Evolutionary conservation across 2,888 invertebrate species (phyloP), one percentile per base, ranked within the genome.

Genomic region (Drosophila flavopinicola): DNA sequence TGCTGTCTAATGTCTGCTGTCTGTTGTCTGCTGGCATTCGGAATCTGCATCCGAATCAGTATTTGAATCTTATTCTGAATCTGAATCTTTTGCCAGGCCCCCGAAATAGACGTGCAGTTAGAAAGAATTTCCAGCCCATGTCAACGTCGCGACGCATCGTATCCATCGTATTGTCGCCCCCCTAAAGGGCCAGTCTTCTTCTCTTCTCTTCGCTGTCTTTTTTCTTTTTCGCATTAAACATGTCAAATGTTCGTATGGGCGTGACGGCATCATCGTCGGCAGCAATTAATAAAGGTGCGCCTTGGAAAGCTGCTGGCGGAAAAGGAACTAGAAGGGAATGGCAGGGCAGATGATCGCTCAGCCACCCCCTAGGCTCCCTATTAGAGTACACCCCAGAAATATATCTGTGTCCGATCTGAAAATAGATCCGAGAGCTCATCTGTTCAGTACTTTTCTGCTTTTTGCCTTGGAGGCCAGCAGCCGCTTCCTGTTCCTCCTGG

Each of bases 241-340:
- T 86, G 86, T 85, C 82, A 82, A 79, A 77, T 48, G 80, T 63
- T 80, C 80, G 84, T 77, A 86, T 83, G 52, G 64, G 41, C 53
- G 71, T 64, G 71, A 74, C 72, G 52, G 75, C 57, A 47, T 59
- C 72, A 66, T 58, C 41, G 71, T 82, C 78, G 87, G 42, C 78
- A 71, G 85, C 89, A 89, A 88, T 88, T 88, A 88, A 88, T 89
- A 87, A 88, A 88, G 85, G 88, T 88, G 89, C 87, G 74, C 88
- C 86, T 87, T 85, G 85, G 75, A 53, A 45, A 48, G 65, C 75
- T 76, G 68, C 38, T 23, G 24, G 30, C 23, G 48, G 45, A 63
- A 37, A 41, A 37, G 44, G 23, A n/a, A n/a, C n/a, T n/a, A n/a
- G n/a, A 15, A 32, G 6, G 32, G 32, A 17, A 13, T 35, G 33